Percentiles rank a stretch among this genome's conserved stretches.
phyloP scores from a whole-genome alignment of 2,113 vertebrate genomes.

The Narcine bancroftii region DNA sequence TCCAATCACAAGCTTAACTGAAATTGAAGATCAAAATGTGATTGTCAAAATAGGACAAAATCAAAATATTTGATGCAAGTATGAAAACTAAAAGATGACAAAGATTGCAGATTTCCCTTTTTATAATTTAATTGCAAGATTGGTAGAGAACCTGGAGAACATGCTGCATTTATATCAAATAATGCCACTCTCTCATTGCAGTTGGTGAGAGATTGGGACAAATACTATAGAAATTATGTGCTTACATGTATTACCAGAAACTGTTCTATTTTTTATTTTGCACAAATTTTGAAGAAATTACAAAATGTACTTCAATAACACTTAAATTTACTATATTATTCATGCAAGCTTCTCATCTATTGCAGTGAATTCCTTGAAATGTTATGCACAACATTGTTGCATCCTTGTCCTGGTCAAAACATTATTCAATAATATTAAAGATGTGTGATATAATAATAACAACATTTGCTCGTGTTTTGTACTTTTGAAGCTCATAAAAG shows the following conservation, averaged over 20 bases:
- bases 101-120: not conserved
- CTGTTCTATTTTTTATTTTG: not conserved
- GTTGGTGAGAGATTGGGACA: not conserved
- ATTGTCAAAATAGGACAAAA: not conserved
- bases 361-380: not conserved
- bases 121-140: not conserved
- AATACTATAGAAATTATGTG: not conserved
- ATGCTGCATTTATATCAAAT: not conserved
- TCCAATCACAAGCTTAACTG: not conserved
- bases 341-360: not conserved
- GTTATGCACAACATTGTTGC: not conserved
- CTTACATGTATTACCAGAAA: not conserved
- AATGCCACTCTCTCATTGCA: not conserved
- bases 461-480: not conserved
- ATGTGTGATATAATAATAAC: not conserved
- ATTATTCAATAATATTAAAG: not conserved
- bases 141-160: not conserved
- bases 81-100: not conserved
- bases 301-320: not conserved
- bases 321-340: not conserved
- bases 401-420: not conserved
- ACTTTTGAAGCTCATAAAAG: not conserved
- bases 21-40: not conserved
- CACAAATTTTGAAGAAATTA: not conserved
- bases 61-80: not conserved